A percentile compares a stretch with the other conserved stretches of the same genome.
These are phyloP conservation scores for Enteromius trimaculatus DNA, from an alignment of 2,797 vertebrate genomes.

Conservation along the genomic window DNA sequence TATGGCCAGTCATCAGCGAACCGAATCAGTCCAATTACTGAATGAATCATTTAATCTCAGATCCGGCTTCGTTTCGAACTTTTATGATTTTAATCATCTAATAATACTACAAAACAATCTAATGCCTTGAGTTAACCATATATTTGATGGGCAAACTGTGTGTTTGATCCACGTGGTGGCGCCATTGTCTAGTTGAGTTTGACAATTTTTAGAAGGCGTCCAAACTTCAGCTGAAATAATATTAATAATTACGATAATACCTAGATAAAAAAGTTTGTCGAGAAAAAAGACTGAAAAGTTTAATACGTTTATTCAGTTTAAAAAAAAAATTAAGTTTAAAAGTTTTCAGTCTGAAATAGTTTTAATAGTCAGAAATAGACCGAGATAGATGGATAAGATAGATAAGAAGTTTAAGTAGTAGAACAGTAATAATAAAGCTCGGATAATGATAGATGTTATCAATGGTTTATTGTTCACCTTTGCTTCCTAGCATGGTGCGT, in stretches of 20 bases:
- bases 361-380: no score
- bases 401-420: no score
- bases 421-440: background rate
- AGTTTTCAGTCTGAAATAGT: no score
- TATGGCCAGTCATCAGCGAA: background rate
- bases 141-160: background rate
- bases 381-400: no score
- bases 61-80: background rate
- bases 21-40: background rate
- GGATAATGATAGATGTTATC: background rate
- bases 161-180: background rate
- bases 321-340: no score
- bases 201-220: background rate
- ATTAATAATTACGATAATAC: no score
- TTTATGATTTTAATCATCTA: background rate
- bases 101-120: no score
- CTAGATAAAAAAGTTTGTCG: no score
- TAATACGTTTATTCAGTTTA: no score
- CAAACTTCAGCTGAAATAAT: background rate
- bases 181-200: background rate
- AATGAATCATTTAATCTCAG: background rate
- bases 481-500: background rate
- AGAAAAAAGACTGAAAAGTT: no score
- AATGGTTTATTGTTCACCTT: background rate
- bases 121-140: no score